Evolutionary conservation across 2,113 vertebrate species (phyloP).

Genomic region (Anthoscopus minutus): DNA sequence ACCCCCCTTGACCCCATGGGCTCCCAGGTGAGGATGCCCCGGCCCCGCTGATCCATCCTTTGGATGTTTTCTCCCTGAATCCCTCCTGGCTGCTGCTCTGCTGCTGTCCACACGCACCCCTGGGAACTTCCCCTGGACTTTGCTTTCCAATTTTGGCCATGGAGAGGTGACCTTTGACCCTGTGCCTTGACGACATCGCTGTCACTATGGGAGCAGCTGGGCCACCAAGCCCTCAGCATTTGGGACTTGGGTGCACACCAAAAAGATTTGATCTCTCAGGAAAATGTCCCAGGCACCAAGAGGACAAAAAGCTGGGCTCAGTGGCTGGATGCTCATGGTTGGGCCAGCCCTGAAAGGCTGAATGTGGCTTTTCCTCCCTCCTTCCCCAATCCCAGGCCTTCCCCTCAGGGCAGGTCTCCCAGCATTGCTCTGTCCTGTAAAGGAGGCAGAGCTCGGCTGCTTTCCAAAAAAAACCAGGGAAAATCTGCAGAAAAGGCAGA

Average conservation of each 20-base stretch:
- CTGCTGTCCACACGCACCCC: neutral
- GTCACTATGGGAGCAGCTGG: neutral
- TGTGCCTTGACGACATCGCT: neutral
- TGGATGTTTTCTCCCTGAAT: accelerated
- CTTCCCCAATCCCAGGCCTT: neutral
- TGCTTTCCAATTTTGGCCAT: neutral
- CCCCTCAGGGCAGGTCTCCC: neutral
- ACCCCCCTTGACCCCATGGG: accelerated
- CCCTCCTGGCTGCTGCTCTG: neutral
- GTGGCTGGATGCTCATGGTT: accelerated
- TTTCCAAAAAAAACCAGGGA: neutral
- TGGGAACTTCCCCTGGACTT: neutral
- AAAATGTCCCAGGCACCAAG: accelerated
- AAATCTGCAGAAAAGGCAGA: neutral
- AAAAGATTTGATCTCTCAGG: neutral
- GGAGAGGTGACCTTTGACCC: neutral
- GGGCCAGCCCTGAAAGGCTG: neutral
- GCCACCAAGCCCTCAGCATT: neutral
- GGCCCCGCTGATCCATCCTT: accelerated
- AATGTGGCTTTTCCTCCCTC: neutral
- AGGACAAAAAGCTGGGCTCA: accelerated
- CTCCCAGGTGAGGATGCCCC: accelerated
- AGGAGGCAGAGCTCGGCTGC: neutral
- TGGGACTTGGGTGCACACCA: neutral
- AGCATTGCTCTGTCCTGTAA: neutral